Evolutionary conservation across 53 echinoderm and acorn worm species (phyloP).

Genomic region (Pentamera pediparva): DNA sequence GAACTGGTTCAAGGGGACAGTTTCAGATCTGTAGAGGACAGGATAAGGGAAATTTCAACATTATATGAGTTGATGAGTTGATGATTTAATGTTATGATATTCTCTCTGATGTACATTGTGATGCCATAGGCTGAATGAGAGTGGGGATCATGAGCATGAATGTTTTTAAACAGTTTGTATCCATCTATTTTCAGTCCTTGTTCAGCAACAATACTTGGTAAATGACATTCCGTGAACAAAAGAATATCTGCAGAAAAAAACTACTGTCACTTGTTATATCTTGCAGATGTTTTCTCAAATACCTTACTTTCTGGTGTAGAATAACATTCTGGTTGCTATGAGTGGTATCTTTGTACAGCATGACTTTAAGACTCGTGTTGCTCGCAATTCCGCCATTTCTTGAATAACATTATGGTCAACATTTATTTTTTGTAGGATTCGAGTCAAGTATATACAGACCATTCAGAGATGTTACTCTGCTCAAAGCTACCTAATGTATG

Average conservation of each 20-base stretch:
- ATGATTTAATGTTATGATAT: too few relatives aligned
- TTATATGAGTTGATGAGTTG: too few relatives aligned
- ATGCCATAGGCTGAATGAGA: conserved; percentile 10
- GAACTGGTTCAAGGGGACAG: too few relatives aligned
- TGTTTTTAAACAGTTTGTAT: conserved; percentile 10
- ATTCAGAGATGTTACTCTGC: too few relatives aligned
- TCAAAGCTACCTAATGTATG: too few relatives aligned
- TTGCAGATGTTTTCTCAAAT: neutral
- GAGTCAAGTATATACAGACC: too few relatives aligned
- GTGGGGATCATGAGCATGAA: neutral
- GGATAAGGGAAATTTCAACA: too few relatives aligned
- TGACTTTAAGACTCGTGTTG: neutral
- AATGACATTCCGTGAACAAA: conserved; percentile 22
- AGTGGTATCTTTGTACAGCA: neutral
- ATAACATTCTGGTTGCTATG: neutral
- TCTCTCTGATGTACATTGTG: conserved; percentile 6
- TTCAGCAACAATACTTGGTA: neutral
- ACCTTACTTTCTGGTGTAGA: conserved; percentile 8
- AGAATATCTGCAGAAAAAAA: conserved; percentile 21
- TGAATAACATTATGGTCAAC: neutral
- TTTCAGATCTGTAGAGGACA: too few relatives aligned
- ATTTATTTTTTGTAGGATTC: too few relatives aligned
- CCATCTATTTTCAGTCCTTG: neutral
- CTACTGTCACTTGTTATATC: neutral
- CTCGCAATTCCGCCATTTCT: neutral